Evolutionary conservation across 23 tunicate genomes (phyloP), one percentile per base, ranked within the genome.

Genomic region (Phallusia fumigata): DNA sequence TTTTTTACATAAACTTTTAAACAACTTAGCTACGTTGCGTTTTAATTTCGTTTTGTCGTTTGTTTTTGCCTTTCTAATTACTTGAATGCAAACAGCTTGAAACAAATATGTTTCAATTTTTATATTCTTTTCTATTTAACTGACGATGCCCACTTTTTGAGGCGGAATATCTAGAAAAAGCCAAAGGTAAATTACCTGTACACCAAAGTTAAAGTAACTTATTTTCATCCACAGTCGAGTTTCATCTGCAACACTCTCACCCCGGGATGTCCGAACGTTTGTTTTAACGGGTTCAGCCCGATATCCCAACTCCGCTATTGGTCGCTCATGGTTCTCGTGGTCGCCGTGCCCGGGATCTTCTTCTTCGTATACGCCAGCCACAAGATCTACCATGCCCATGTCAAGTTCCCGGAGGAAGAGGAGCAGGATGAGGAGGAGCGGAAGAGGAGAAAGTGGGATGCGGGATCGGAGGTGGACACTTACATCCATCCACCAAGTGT

Each of bases 251-350:
- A 96, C 88, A 91, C 97, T 0, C 33, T 81, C 73, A 83, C 96
- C 0, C 99, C 99, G 19, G 99, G 99, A 36, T 96, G 99, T 82
- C 32, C 35, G 77, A 88, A 96, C 44, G 97, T 96, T 34, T 96
- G 99, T 72, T 96, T 82, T 85, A 96, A 91, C 73, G 24, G 74
- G 28, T 96, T 96, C 85, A 77, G 93, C 32, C 99, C 99, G 35
- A 96, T 96, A 36, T 96, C 99, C 32, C 93, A 91, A 53, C 82
- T 91, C 0, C 85, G 99, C 28, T 96, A 84, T 65, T 96, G 99
- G 99, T 96, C 99, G 2, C 75, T 90, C 35, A 96, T 96, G 99
- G 97, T 96, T 6, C 84, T 96, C 65, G 79, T 85, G 11, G 96
- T 91, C 13, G 76, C 97, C 5, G 45, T 87, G 8, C 99, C 99